Evolutionary conservation across 2,888 invertebrate species (phyloP).

Genomic region (Listrodromus nycthemerus): DNA sequence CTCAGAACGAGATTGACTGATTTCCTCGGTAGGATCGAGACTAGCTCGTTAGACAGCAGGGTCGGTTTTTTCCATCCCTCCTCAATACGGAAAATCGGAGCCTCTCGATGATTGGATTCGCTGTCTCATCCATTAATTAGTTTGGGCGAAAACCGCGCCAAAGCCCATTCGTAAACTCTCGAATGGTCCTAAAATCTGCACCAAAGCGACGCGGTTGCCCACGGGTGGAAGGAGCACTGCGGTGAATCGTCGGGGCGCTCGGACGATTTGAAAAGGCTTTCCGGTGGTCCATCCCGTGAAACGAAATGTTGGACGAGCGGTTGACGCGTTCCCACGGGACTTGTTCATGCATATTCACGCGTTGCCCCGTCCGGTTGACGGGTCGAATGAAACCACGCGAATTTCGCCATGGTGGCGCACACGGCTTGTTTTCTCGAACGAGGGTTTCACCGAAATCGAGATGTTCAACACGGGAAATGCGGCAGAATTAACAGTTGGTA

Average conservation of each 20-base stretch:
- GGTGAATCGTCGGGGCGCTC: slow-evolving; percentile 12
- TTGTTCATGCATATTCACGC: slow-evolving; percentile 60
- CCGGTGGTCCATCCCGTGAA: slow-evolving; percentile 13
- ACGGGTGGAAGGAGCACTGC: neutral
- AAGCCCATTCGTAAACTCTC: neutral
- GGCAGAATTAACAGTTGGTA: neutral
- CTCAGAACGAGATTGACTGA: slow-evolving; percentile 45
- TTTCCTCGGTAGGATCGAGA: neutral
- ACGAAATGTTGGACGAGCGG: slow-evolving; percentile 9
- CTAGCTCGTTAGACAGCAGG: no score
- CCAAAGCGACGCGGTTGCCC: neutral
- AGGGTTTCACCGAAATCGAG: slow-evolving; percentile 19
- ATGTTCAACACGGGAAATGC: slow-evolving; percentile 10
- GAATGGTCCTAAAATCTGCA: neutral
- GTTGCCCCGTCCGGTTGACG: slow-evolving; percentile 15
- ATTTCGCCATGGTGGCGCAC: slow-evolving; percentile 18
- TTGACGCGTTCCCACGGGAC: slow-evolving; percentile 13
- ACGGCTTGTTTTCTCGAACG: slow-evolving; percentile 56
- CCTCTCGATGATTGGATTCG: neutral
- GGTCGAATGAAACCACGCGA: slow-evolving; percentile 35
- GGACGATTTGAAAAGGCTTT: slow-evolving; percentile 48
- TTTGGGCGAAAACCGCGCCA: neutral
- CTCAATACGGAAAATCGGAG: no score
- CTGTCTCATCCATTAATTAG: neutral
- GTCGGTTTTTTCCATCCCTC: no score